phyloP scores from a whole-genome alignment of 1,140 invertebrate species.

The Bradynema listronoti region DNA sequence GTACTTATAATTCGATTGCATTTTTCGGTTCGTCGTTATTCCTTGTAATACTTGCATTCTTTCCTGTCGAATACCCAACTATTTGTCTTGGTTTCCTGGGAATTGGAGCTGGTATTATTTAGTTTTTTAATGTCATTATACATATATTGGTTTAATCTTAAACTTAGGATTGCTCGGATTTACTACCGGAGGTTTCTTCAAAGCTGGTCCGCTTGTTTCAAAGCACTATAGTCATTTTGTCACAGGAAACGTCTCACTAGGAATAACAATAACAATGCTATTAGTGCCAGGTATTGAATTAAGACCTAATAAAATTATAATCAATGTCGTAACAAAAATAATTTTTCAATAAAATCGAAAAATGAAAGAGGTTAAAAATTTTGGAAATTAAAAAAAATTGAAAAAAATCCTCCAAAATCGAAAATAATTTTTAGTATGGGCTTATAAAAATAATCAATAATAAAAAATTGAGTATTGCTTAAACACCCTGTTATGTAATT shows the following conservation, averaged over 20 bases:
- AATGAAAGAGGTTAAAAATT: too few relatives aligned
- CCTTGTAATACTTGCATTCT: conserved; percentile 47
- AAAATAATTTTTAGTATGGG: too few relatives aligned
- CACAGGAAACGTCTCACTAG: conserved; percentile 53
- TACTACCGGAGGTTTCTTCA: conserved; percentile 56
- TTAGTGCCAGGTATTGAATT: conserved; percentile 48
- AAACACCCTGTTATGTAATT: too few relatives aligned
- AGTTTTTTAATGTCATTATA: too few relatives aligned
- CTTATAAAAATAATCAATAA: too few relatives aligned
- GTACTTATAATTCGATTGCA: conserved; percentile 51
- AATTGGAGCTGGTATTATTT: conserved; percentile 43
- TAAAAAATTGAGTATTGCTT: too few relatives aligned
- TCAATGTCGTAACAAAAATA: too few relatives aligned
- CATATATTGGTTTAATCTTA: too few relatives aligned
- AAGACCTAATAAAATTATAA: too few relatives aligned
- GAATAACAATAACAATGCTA: conserved; percentile 53
- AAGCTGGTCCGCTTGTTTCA: conserved; percentile 47
- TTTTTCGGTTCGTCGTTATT: conserved; percentile 45
- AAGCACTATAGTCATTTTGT: conserved; percentile 56
- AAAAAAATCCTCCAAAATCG: too few relatives aligned
- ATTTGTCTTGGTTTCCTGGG: conserved; percentile 46
- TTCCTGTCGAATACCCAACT: conserved; percentile 31
- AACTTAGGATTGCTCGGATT: conserved; percentile 46
- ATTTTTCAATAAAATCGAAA: too few relatives aligned
- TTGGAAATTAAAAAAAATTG: conserved; percentile 18